Base-by-base conservation (phyloP, 2,113 vertebrate species). In the Gambusia holbrooki region DNA sequence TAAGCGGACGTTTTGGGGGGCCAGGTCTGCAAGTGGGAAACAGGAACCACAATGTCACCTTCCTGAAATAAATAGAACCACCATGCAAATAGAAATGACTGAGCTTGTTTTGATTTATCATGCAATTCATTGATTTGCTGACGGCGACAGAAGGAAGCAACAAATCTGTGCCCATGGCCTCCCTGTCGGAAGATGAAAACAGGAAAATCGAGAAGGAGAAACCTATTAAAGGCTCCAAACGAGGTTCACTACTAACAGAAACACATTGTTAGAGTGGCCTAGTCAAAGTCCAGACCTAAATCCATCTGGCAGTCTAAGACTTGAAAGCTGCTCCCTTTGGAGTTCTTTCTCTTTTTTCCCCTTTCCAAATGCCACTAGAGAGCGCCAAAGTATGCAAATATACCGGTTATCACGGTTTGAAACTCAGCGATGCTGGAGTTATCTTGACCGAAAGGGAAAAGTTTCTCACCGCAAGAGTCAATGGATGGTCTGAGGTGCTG, bases 331-430 rank as follows among this genome's bases (percentile, higher is more conserved):
- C 10, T 37, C 2, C 35, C 35, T 37, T 37, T 37, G 35, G 35
- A 37, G 35, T 37, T 37, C 35, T 37, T 33, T 33, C 32, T 33
- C 32, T 33, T 11, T 12, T 11, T 37, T 37, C 73, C 73, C 78
- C 67, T 65, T 82, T 83, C 17, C n/a, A n/a, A 71, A 73, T 69
- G 64, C 87, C 91, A 91, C 90, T 83, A 90, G 88, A 86, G 90
- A 64, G 91, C 91, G 87, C 90, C 91, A 93, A 87, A 92, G 91
- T 88, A 91, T 88, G 90, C 80, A 86, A 61, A 82, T 92, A 87
- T 87, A 76, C 40, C 14, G 3, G 76, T 86, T 87, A 79, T 86
- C 77, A 79, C 68, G 33, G 69, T 79, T 74, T 66, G 67, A 84
- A 82, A 58, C 30, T 65, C 71, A 35, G 69, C 66, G 67, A 63